Conservation (phyloP, 2,797 vertebrate genomes). For the Centropyge bicolor region DNA sequence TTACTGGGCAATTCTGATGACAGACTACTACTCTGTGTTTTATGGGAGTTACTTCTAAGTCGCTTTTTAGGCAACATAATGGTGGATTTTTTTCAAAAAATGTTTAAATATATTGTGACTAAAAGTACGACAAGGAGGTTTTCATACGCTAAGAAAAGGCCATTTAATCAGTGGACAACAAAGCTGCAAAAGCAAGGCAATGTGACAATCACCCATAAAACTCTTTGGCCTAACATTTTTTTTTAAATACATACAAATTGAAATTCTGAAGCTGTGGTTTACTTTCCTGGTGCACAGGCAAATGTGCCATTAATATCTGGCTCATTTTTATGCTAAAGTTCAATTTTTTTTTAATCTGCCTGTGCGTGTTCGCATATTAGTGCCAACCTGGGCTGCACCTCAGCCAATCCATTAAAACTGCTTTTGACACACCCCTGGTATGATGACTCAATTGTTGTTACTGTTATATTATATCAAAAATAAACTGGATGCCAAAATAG, state of each 20-base stretch:
- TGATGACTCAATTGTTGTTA: constrained; percentile 32
- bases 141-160: neutral
- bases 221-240: no score
- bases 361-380: constrained; percentile 7
- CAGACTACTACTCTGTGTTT: constrained; percentile 23
- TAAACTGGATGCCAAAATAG: constrained; percentile 48
- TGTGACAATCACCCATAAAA: neutral
- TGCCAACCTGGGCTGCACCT: constrained; percentile 11
- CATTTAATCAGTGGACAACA: neutral
- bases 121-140: neutral
- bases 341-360: neutral
- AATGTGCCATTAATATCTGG: neutral
- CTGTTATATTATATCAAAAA: constrained; percentile 41
- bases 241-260: no score
- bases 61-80: neutral
- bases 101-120: neutral
- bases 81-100: constrained; percentile 1
- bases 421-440: constrained; percentile 7
- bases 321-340: neutral
- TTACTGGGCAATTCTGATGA: constrained; percentile 44
- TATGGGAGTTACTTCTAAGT: neutral
- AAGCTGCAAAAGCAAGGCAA: neutral
- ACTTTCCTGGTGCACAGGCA: no score
- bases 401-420: constrained; percentile 2
- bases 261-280: no score